Evolutionary conservation across 2,797 vertebrate species (phyloP), one percentile per base, ranked within the genome.

Genomic region (Pitangus sulphuratus): DNA sequence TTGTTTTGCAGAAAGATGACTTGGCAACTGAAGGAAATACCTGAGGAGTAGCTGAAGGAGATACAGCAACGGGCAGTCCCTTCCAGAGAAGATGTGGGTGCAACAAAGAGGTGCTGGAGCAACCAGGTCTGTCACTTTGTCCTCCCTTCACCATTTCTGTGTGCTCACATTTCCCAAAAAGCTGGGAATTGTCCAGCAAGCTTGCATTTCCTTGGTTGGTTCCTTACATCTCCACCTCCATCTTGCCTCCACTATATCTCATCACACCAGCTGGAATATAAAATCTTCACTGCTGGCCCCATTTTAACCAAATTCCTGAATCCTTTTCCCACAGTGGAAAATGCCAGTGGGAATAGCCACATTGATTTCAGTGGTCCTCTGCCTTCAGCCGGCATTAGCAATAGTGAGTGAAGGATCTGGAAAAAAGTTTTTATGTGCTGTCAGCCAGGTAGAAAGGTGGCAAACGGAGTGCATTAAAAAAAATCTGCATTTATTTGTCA

Each of bases 401-500:
- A 40, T 11, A 75, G 50, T 4, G 45, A 92, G 54, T 39, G 44
- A 94, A 83, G 66, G 54, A 35, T 87, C 79, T 60, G 30, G 69
- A 95, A 82, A 91, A 74, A 75, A 70, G 66, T 42, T 84, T 97
- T 92, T 92, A 87, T 96, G 68, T 69, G 21, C 56, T 95, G 70
- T 88, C 95, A 97, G 90, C 93, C 97, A 98, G 93, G 70, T 96
- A 91, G 89, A 96, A 96, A 97, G 96, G 92, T 96, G 93, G 92
- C 85, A 87, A 97, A 93, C 97, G 71, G 72, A 94, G 82, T 92
- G 95, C 93, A 96, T 97, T 97, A 96, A 97, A 97, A 42, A 72
- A 80, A 90, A 62, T 84, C 53, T 96, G 90, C 97, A 97, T 98
- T 98, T 98, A 98, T 98, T 98, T 98, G 98, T 98, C 98, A 98